Conservation (phyloP, 1,140 invertebrate species). For the Drosophila hydei region DNA sequence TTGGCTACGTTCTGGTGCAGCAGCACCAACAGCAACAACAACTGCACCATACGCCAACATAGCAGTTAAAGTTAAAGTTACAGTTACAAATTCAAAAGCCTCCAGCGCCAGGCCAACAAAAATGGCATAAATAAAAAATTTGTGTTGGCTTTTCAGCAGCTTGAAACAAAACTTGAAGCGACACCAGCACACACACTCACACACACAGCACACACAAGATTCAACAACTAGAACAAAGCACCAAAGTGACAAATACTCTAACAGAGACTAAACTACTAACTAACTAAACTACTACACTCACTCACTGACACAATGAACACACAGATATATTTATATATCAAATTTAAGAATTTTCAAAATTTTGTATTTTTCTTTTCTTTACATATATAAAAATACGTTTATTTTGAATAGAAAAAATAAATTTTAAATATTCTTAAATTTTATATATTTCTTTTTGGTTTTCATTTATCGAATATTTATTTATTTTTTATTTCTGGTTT, state of each 20-base stretch:
- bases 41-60: slow-evolving; percentile 41
- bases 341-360: too few relatives aligned
- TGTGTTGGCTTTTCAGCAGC: slow-evolving; percentile 53
- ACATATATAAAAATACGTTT: too few relatives aligned
- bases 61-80: slow-evolving; percentile 45
- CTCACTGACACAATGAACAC: too few relatives aligned
- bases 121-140: slow-evolving; percentile 49
- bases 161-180: slow-evolving; percentile 28
- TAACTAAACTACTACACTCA: too few relatives aligned
- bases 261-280: neutral
- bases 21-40: slow-evolving; percentile 12
- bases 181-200: slow-evolving; percentile 17
- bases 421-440: too few relatives aligned
- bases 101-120: slow-evolving; percentile 29
- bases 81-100: slow-evolving; percentile 61
- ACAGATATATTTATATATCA: too few relatives aligned
- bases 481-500: too few relatives aligned
- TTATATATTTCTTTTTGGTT: too few relatives aligned
- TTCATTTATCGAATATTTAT: too few relatives aligned
- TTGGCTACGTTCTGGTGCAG: slow-evolving; percentile 37
- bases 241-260: slow-evolving; percentile 10
- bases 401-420: too few relatives aligned
- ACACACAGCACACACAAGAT: slow-evolving; percentile 9
- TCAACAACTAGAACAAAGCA: slow-evolving; percentile 11
- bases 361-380: too few relatives aligned